These are phyloP conservation scores for Ischnus inquisitorius DNA, from an alignment of 2,888 invertebrate species.

Conservation along the genomic window DNA sequence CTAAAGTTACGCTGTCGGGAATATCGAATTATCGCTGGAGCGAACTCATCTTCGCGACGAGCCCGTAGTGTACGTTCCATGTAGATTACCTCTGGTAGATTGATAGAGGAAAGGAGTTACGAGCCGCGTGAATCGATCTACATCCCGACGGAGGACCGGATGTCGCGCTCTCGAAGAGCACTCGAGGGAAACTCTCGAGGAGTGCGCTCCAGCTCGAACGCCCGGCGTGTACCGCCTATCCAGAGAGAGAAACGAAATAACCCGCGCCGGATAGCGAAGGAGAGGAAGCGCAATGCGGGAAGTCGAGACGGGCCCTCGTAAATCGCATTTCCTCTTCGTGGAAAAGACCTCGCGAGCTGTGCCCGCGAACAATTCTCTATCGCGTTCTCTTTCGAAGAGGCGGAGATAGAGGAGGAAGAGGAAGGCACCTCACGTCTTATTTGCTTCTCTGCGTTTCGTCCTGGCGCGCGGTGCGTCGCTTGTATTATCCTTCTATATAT, in stretches of 20 bases:
- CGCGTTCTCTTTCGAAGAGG: neutral
- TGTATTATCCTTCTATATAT: constrained; percentile 45
- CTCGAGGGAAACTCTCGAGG: constrained; percentile 65
- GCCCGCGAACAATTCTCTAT: constrained; percentile 8
- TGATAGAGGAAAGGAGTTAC: constrained; percentile 24
- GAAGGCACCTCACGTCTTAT: constrained; percentile 58
- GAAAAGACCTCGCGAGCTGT: constrained; percentile 52
- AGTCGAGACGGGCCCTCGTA: constrained; percentile 58
- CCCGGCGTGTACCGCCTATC: constrained; percentile 33
- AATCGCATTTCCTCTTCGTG: constrained; percentile 65
- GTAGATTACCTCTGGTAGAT: constrained; percentile 24
- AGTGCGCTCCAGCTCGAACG: constrained; percentile 7
- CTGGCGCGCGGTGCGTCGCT: constrained; percentile 21
- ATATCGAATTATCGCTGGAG: constrained; percentile 56
- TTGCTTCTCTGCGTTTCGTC: constrained; percentile 46
- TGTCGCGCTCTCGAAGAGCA: constrained; percentile 63
- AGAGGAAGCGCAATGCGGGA: constrained; percentile 62
- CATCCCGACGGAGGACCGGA: constrained; percentile 55
- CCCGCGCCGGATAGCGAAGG: constrained; percentile 30
- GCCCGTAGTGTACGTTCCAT: neutral
- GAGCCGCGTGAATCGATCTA: constrained; percentile 50
- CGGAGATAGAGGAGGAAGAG: too few relatives aligned
- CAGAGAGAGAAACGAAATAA: constrained; percentile 36
- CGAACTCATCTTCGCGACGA: neutral
- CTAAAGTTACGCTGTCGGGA: constrained; percentile 16